Base-by-base conservation (phyloP, 2,113 vertebrate species). In the Neogale vison region DNA sequence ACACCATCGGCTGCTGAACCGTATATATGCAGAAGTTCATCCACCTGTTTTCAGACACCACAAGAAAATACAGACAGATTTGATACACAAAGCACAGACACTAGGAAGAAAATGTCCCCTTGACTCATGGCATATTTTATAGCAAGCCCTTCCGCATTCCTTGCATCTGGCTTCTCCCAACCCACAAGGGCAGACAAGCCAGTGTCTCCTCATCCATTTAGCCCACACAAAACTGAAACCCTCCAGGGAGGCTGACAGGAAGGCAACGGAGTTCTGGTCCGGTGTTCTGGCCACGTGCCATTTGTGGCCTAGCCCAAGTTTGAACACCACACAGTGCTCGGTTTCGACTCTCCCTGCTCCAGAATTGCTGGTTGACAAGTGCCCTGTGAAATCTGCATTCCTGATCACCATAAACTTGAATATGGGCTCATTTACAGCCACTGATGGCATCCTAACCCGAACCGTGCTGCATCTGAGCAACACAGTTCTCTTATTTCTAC, bases 11-110 rank as follows among this genome's bases (percentile, higher is more conserved):
- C 99, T 65, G 99, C 97, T 72, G 99, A 98, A 86, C 99, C 99
- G 96, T 99, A 99, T 20, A 99, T 97, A 24, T 99, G 99, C 88
- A 98, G 95, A 96, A 99, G 98, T 71, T 99, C 98, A 0, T 99
- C 99, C 0, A 99, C 98, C 98, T 99, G 99, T 98, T 99, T 97
- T 76, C 59, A 96, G 59, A 96, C 45, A 94, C 26, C 95, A 39
- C 90, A 36, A 36, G 81, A 95, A 50, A 97, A 45, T 0, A 17
- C 67, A 57, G 26, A 15, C 50, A 57, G 26, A 15, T 15, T 24
- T 50, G 18, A 42, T 26, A 29, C 39, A 6, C 45, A 69, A 87
- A 77, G 14, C 59, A 77, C n/a, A 45, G 6, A 36, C 50, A 29
- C 45, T 1, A 3, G 10, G 1, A 4, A 61, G 14, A 14, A 5